phyloP scores from a whole-genome alignment of 2,797 vertebrate species.

The Brotula barbata region DNA sequence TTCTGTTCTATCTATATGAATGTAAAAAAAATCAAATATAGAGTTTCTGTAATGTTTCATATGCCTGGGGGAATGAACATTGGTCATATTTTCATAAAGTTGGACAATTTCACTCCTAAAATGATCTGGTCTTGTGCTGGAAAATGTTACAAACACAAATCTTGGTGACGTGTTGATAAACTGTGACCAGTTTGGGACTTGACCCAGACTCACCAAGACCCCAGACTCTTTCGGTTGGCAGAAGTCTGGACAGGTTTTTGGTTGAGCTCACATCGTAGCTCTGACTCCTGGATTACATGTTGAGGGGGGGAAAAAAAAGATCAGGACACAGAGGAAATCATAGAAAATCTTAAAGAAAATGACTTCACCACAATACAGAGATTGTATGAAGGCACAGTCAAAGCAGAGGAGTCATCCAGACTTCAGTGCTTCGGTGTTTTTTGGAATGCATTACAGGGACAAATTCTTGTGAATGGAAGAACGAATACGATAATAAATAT shows the following conservation, averaged over 20 bases:
- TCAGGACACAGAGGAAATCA: slow-evolving; percentile 1
- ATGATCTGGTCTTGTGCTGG: neutral
- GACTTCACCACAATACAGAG: slow-evolving; percentile 17
- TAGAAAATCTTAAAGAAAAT: slow-evolving; percentile 1
- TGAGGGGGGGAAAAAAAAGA: neutral
- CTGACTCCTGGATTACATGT: neutral
- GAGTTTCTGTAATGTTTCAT: too few relatives aligned
- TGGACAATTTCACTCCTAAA: neutral
- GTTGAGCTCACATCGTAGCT: neutral
- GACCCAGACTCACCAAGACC: neutral
- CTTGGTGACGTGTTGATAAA: neutral
- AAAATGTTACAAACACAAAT: neutral
- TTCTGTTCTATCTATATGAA: too few relatives aligned
- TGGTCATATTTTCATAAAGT: neutral
- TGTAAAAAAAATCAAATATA: too few relatives aligned
- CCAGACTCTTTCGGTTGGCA: neutral
- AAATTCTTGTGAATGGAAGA: slow-evolving; percentile 67
- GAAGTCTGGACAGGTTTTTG: slow-evolving; percentile 11
- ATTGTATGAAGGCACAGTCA: slow-evolving; percentile 68
- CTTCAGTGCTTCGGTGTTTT: slow-evolving; percentile 62
- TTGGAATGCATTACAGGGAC: slow-evolving; percentile 70
- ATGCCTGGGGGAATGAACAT: neutral
- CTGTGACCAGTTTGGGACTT: neutral
- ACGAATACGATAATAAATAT: slow-evolving; percentile 72
- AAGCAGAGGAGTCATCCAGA: slow-evolving; percentile 56